Evolutionary conservation across 2,888 invertebrate species (phyloP).

Genomic region (Apodemia mormo): DNA sequence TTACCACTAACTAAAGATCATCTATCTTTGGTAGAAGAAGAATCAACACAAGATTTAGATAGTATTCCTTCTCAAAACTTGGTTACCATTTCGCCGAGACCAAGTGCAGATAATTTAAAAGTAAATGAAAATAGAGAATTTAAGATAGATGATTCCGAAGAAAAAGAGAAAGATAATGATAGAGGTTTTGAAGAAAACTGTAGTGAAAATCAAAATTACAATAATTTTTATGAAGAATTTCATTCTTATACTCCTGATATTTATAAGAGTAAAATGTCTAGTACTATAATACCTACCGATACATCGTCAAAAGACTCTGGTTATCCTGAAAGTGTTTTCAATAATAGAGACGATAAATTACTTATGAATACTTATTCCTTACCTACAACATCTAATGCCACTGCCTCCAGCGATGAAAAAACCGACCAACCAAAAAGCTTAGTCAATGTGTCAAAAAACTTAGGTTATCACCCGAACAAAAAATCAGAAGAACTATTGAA

Average conservation of each 20-base stretch:
- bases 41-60: conserved; percentile 73
- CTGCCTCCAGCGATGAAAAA: conserved; percentile 47
- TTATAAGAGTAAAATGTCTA: conserved; percentile 57
- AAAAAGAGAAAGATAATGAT: conserved; percentile 30
- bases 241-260: conserved; percentile 46
- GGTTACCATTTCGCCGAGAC: conserved; percentile 44
- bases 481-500: conserved; percentile 66
- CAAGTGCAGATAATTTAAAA: conserved; percentile 18
- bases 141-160: conserved; percentile 14
- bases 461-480: conserved; percentile 49
- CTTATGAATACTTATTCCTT: conserved; percentile 58
- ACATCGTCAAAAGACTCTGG: conserved; percentile 74
- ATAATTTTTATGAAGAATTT: conserved; percentile 68
- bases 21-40: conserved; percentile 76
- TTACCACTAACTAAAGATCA: conserved; percentile 65
- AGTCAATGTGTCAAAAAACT: conserved; percentile 55
- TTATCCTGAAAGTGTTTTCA: conserved; percentile 59
- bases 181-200: conserved; percentile 40
- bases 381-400: conserved; percentile 54
- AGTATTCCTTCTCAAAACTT: conserved; percentile 65
- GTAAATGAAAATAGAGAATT: conserved; percentile 20
- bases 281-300: conserved; percentile 61
- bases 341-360: conserved; percentile 57
- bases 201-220: conserved; percentile 59
- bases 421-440: conserved; percentile 64